Percentiles rank a stretch among this genome's conserved stretches.
phyloP scores from a whole-genome alignment of 2,888 invertebrate genomes.

The Pheosia tremula region DNA sequence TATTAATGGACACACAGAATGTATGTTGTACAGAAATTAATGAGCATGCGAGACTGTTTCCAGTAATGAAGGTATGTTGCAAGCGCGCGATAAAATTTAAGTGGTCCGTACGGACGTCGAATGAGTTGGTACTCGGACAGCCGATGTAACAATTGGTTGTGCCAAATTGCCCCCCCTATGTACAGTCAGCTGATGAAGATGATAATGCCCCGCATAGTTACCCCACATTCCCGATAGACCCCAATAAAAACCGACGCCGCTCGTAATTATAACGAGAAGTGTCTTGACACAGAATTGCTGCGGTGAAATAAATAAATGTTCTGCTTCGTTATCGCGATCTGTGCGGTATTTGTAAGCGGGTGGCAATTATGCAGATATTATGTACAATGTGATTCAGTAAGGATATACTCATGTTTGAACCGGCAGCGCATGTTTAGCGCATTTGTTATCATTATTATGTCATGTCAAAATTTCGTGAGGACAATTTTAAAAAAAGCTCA shows the following conservation, averaged over 20 bases:
- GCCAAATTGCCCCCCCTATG: slow-evolving; percentile 15
- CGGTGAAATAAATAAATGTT: slow-evolving; percentile 34
- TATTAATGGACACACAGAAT: slow-evolving; percentile 30
- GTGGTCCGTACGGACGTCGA: slow-evolving; percentile 46
- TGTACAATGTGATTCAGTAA: neutral
- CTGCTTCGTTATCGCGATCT: slow-evolving; percentile 25
- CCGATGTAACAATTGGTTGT: slow-evolving; percentile 30
- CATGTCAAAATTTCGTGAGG: no score
- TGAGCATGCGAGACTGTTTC: slow-evolving; percentile 42
- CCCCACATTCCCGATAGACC: slow-evolving; percentile 13
- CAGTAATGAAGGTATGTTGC: slow-evolving; percentile 56
- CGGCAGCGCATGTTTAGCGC: no score
- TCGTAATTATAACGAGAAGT: slow-evolving; percentile 25
- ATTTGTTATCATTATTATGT: no score
- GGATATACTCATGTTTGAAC: no score
- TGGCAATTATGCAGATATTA: slow-evolving; percentile 35
- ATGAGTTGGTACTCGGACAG: slow-evolving; percentile 35
- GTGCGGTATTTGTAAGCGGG: slow-evolving; percentile 16
- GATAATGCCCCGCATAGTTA: slow-evolving; percentile 18
- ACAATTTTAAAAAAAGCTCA: no score
- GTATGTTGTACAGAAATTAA: slow-evolving; percentile 39
- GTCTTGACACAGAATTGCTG: slow-evolving; percentile 24
- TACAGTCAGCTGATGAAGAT: slow-evolving; percentile 29
- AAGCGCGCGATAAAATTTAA: slow-evolving; percentile 57
- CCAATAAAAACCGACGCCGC: slow-evolving; percentile 22